These are phyloP conservation scores for Eupithecia dodoneata DNA, from an alignment of 2,888 invertebrate species.

Conservation along the genomic window DNA sequence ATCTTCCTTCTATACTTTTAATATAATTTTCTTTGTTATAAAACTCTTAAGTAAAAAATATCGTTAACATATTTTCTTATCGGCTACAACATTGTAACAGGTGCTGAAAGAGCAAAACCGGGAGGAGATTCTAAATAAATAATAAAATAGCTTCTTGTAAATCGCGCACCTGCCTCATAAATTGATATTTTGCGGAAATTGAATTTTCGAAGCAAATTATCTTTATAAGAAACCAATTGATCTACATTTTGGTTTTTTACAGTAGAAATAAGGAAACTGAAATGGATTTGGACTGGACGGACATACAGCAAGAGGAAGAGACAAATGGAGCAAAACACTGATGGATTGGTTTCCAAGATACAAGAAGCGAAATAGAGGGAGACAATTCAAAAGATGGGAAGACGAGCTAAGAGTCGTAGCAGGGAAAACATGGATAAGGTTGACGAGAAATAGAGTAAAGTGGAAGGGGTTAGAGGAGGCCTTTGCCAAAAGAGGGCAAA, in stretches of 20 bases:
- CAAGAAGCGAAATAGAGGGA: too few relatives aligned
- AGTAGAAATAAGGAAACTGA: too few relatives aligned
- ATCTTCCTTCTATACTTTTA: neutral
- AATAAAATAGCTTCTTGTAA: neutral
- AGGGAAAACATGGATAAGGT: too few relatives aligned
- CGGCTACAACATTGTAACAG: neutral
- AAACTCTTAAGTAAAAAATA: neutral
- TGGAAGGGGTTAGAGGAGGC: too few relatives aligned
- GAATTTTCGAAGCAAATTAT: neutral
- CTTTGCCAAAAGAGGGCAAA: too few relatives aligned
- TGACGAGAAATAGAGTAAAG: too few relatives aligned
- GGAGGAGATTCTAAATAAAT: conserved; percentile 1
- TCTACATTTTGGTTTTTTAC: neutral
- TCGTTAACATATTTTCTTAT: neutral
- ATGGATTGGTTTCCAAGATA: too few relatives aligned
- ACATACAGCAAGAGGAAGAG: too few relatives aligned
- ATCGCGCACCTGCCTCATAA: neutral
- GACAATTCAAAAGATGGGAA: too few relatives aligned
- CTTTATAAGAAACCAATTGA: neutral
- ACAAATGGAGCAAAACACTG: too few relatives aligned
- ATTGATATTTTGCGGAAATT: neutral
- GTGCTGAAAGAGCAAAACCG: neutral
- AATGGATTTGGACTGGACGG: too few relatives aligned
- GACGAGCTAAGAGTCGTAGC: too few relatives aligned
- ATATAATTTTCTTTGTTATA: neutral